Conservation (phyloP, 2,888 invertebrate species). For the Zhuqinia jingwanae region DNA sequence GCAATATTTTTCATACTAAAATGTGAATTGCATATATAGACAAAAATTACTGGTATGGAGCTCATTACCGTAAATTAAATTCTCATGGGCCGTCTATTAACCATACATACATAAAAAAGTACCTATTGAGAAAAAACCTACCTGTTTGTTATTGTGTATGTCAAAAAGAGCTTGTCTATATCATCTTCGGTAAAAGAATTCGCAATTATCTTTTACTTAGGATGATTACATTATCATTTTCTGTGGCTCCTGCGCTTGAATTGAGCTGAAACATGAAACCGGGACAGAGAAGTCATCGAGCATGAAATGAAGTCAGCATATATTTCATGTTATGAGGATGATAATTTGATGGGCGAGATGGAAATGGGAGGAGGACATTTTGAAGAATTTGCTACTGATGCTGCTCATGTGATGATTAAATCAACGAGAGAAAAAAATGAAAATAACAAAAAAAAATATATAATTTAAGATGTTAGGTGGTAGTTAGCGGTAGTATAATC, state of each 20-base stretch:
- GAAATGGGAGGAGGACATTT: slow-evolving; percentile 29
- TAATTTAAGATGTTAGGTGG: slow-evolving; percentile 11
- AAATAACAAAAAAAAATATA: not conserved
- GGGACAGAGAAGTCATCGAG: slow-evolving; percentile 7
- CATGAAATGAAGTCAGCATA: not conserved
- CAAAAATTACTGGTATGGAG: slow-evolving; percentile 38
- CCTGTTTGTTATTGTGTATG: not conserved
- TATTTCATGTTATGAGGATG: not conserved
- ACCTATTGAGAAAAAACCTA: not conserved
- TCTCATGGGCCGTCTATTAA: slow-evolving; percentile 53
- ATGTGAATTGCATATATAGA: not conserved
- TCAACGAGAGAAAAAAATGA: slow-evolving; percentile 22
- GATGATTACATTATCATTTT: slow-evolving; percentile 59
- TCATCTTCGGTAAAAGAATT: not conserved
- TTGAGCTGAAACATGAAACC: not conserved
- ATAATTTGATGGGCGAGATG: slow-evolving; percentile 25
- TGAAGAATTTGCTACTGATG: slow-evolving; percentile 7
- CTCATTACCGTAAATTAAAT: slow-evolving; percentile 63
- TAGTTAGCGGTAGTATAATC: not conserved
- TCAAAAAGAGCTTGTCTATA: too few species aligned
- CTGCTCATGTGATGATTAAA: slow-evolving; percentile 22
- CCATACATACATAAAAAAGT: not conserved
- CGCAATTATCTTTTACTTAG: slow-evolving; percentile 53
- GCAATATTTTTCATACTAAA: slow-evolving; percentile 11
- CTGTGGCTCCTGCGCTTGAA: not conserved